Base-by-base conservation (phyloP, 2,113 vertebrate species). In the Sphyrna mokarran region DNA sequence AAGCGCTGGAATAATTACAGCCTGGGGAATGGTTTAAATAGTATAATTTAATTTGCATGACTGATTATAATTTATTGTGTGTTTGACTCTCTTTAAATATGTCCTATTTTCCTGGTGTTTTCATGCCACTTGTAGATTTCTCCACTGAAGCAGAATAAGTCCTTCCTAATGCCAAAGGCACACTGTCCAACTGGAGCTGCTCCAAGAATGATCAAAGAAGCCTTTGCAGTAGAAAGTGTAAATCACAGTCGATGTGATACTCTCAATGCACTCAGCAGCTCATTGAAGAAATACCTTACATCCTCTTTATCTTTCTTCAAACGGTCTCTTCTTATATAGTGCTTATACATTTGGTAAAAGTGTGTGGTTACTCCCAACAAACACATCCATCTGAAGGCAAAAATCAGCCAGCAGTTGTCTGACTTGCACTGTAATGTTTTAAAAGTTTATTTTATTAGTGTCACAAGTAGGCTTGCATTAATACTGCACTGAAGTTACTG, bases 11-110 rank as follows among this genome's bases (percentile, higher is more conserved):
- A 70, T 94, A 94, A 94, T 94, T 94, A 94, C 37, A 94, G 93
- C 93, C 93, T 70, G 93, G 93, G 93, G 93, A 94, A 94, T 70
- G 93, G 91, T 94, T 94, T 94, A 69, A 70, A 94, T 94, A 40
- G 66, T 94, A 94, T 94, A 70, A 94, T 94, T 94, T 70, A 94
- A 94, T 94, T 94, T 94, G 66, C 93, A 94, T 70, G 37, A 37
- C 66, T 69, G 70, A 94, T 94, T 68, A 94, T 94, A 40, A 94
- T 94, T 94, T 94, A 94, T 94, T 26, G 22, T 94, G 40, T 22
- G 40, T 94, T 72, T 48, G 66, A 94, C 69, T 69, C 66, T 3
- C 22, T 70, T 94, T 94, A 94, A 91, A 48, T 48, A 43, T 29
- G 37, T 70, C 20, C 37, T 90, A 14, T 70, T 70, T 94, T 43